Base-by-base conservation (phyloP, 2,888 invertebrate genomes). In the Adelognathus sp. region DNA sequence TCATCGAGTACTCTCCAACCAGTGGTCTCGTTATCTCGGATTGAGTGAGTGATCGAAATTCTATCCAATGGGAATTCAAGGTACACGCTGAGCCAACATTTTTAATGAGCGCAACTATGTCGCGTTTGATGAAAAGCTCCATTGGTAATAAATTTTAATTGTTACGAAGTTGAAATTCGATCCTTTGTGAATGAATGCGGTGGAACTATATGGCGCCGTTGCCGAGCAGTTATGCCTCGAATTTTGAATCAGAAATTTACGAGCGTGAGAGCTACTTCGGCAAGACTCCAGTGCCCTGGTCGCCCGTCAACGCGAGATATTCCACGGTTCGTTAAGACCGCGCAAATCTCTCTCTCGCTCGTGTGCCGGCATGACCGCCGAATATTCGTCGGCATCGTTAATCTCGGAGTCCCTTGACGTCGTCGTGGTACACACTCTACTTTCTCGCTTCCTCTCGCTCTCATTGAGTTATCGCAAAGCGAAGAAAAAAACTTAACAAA, bases 291-390 rank as follows among this genome's bases (percentile, higher is more conserved):
- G 41, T 41, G 44, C 64, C 60, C 36, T 58, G 69, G 27, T 64
- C 61, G 50, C 52, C 50, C 79, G 77, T 77, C 71, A 80, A 71
- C 56, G 33, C 60, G 67, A 67, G 61, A 79, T 80, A 82, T 79
- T 82, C 81, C 75, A 80, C 70, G 79, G 56, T 82, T 82, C 82
- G 81, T 81, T 81, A 82, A 82, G 61, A 50, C 67, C 75, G 70
- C 72, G 81, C 81, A 81, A 81, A 82, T 82, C 76, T 76, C 69
- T 44, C 54, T 33, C 60, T 69, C 60, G 39, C 73, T n/a, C n/a
- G n/a, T n/a, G 54, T 63, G 54, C 33, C 50, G 58, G 58, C 61
- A 41, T 46, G 41, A 50, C 64, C 70, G 16, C 36, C 36, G 71
- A 70, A 70, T 78, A 60, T 70, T 74, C 78, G 74, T 61, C 64